These are phyloP conservation scores for human DNA, from an alignment of 2,113 vertebrate genomes.

Conservation along the genomic window GRCh38 chr4:100673501-100674000, in stretches of 20 bases:
- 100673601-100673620: neutral
- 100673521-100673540: neutral
- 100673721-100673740: neutral
- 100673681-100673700: neutral
- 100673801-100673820: neutral
- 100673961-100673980: neutral
- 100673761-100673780: neutral
- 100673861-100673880: neutral
- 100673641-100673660: neutral
- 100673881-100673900: neutral
- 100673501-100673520: neutral
- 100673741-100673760: neutral
- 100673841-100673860: neutral
- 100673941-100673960: neutral
- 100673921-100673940: neutral
- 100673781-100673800: neutral
- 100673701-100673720: neutral
- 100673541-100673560: neutral
- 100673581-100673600: neutral
- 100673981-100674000: neutral
- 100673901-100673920: neutral
- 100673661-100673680: neutral
- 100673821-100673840: neutral
- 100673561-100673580: neutral
- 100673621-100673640: neutral